Evolutionary conservation across 2,888 invertebrate species (phyloP).

Genomic region (Tetragonula carbonaria): DNA sequence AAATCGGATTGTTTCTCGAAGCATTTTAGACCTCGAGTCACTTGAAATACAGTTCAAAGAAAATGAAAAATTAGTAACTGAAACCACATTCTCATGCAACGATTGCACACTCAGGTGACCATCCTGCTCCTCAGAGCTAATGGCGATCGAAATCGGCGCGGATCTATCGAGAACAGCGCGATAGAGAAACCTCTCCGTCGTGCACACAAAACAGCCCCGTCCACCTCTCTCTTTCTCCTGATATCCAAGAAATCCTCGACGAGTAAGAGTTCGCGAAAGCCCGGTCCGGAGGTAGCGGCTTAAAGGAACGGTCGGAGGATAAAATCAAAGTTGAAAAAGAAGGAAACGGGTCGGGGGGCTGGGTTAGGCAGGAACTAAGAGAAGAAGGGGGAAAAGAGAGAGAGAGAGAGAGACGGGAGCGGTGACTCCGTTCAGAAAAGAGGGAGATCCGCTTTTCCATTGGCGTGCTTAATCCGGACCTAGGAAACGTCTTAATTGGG

Average conservation of each 20-base stretch:
- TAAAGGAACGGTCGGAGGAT: conserved; percentile 50
- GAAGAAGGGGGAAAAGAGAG: not conserved
- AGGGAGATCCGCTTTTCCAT: conserved; percentile 66
- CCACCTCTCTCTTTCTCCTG: not conserved
- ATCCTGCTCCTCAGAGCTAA: not conserved
- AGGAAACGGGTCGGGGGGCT: conserved; percentile 33
- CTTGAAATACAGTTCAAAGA: too few species aligned
- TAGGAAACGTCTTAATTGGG: conserved; percentile 77
- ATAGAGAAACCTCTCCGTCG: not conserved
- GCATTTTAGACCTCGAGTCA: too few species aligned
- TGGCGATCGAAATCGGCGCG: not conserved
- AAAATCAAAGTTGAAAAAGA: conserved; percentile 65
- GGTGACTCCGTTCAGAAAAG: conserved; percentile 39
- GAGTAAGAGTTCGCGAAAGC: conserved; percentile 20
- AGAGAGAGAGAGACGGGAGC: not conserved
- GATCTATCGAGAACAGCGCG: not conserved
- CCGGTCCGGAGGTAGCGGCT: conserved; percentile 23
- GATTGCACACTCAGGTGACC: too few species aligned
- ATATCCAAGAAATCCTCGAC: conserved; percentile 10
- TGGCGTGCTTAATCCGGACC: conserved; percentile 68
- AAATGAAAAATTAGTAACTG: too few species aligned
- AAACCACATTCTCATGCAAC: too few species aligned
- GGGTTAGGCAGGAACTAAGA: not conserved
- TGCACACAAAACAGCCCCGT: too few species aligned
- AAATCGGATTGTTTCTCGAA: too few species aligned